phyloP scores from a whole-genome alignment of 2,797 vertebrate genomes.

The Poecilia velifera region DNA sequence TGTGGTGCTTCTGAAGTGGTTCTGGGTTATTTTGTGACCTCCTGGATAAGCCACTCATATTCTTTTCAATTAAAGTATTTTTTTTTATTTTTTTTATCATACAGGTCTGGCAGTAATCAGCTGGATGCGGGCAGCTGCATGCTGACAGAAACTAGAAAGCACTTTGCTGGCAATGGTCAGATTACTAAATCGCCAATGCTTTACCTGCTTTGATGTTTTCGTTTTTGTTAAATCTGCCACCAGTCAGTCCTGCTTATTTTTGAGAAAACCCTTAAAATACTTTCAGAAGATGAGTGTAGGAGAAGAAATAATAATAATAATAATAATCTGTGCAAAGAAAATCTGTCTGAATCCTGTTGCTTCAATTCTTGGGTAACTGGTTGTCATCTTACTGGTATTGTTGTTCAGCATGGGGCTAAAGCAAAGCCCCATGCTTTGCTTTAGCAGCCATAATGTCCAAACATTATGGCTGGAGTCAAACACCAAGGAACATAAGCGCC shows the following conservation, averaged over 20 bases:
- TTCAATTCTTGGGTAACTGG: conserved; percentile 17
- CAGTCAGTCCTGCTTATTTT: conserved; percentile 35
- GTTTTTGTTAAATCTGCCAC: conserved; percentile 37
- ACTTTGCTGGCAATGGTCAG: background rate
- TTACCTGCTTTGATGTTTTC: background rate
- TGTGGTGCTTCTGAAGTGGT: background rate
- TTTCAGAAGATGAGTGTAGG: conserved; percentile 26
- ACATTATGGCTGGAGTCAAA: conserved; percentile 60
- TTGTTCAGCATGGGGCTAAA: conserved; percentile 43
- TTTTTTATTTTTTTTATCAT: background rate
- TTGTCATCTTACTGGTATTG: conserved; percentile 33
- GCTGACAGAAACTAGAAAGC: background rate
- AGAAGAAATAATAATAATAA: background rate
- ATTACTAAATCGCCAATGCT: background rate
- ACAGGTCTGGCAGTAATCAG: background rate
- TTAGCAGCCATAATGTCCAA: conserved; percentile 39
- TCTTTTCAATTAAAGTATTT: background rate
- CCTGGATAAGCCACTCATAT: background rate
- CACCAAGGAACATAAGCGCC: conserved; percentile 55
- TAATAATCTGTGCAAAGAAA: conserved; percentile 15
- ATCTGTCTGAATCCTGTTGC: conserved; percentile 9
- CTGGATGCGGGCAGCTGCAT: background rate
- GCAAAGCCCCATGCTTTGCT: conserved; percentile 5
- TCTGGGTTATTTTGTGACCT: background rate
- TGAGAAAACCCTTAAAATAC: conserved; percentile 57